Evolutionary conservation across 2,113 vertebrate genomes (phyloP).

Genomic region (Pomatostomus ruficeps): DNA sequence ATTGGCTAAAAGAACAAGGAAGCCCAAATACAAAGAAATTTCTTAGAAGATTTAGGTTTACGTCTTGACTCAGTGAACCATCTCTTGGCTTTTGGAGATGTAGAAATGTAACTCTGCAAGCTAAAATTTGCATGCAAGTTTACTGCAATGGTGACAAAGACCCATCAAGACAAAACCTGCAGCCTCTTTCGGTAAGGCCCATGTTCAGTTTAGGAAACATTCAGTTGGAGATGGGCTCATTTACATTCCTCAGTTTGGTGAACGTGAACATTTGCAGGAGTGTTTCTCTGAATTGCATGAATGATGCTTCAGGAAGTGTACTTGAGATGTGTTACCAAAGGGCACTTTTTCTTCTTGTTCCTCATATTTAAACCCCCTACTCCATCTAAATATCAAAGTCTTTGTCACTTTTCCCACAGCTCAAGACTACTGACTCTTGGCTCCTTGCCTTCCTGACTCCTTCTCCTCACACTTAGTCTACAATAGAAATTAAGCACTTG

Average conservation of each 20-base stretch:
- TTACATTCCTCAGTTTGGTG: conserved; percentile 13
- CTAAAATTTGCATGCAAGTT: conserved; percentile 19
- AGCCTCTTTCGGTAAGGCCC: background rate
- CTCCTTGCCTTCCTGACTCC: background rate
- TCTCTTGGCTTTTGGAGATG: background rate
- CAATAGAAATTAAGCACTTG: background rate
- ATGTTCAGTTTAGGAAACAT: background rate
- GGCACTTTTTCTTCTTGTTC: background rate
- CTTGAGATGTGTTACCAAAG: background rate
- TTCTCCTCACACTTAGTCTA: background rate
- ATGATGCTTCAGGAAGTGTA: background rate
- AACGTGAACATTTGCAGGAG: background rate
- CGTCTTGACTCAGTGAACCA: background rate
- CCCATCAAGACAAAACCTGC: background rate
- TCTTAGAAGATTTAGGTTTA: background rate
- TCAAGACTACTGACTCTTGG: background rate
- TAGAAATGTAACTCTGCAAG: background rate
- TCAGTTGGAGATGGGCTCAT: background rate
- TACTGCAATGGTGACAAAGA: background rate
- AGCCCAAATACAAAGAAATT: background rate
- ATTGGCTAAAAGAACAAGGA: background rate
- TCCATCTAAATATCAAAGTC: background rate
- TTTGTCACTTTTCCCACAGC: background rate
- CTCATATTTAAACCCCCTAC: background rate
- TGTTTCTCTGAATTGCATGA: background rate